Evolutionary conservation across 2,113 vertebrate genomes (phyloP).

Genomic region (Psilopogon haemacephalus): DNA sequence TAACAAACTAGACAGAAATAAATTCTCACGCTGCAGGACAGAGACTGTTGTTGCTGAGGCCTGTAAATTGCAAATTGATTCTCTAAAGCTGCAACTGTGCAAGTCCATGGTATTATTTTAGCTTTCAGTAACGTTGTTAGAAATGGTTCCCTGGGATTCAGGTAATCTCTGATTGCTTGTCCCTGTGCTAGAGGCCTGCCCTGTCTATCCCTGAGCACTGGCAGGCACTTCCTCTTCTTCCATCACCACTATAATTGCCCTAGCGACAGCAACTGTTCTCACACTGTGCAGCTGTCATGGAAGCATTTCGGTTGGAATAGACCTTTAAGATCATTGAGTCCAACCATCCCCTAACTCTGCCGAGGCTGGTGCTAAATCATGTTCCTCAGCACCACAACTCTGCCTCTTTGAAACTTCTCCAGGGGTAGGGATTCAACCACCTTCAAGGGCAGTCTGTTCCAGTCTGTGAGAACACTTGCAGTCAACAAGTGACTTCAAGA

Average conservation of each 20-base stretch:
- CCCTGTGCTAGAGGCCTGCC: neutral
- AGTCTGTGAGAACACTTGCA: too few relatives aligned
- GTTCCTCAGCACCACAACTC: too few relatives aligned
- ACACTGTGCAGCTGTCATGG: too few relatives aligned
- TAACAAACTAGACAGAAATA: neutral
- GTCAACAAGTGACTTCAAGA: too few relatives aligned
- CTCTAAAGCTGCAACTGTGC: neutral
- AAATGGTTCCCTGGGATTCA: neutral
- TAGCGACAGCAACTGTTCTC: neutral
- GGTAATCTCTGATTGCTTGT: neutral
- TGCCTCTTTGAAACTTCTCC: too few relatives aligned
- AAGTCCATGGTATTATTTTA: neutral
- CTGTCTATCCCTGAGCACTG: neutral
- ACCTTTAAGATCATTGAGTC: too few relatives aligned
- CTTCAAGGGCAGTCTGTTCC: too few relatives aligned
- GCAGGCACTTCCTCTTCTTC: neutral
- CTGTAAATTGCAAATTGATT: neutral
- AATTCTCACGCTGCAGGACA: neutral
- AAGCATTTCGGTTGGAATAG: too few relatives aligned
- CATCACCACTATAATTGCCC: neutral
- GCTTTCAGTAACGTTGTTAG: neutral
- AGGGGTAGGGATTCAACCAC: too few relatives aligned
- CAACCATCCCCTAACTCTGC: too few relatives aligned
- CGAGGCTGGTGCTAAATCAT: too few relatives aligned
- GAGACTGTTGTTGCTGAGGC: neutral